phyloP scores from a whole-genome alignment of 1,140 invertebrate species.

The Drosophila bocqueti region DNA sequence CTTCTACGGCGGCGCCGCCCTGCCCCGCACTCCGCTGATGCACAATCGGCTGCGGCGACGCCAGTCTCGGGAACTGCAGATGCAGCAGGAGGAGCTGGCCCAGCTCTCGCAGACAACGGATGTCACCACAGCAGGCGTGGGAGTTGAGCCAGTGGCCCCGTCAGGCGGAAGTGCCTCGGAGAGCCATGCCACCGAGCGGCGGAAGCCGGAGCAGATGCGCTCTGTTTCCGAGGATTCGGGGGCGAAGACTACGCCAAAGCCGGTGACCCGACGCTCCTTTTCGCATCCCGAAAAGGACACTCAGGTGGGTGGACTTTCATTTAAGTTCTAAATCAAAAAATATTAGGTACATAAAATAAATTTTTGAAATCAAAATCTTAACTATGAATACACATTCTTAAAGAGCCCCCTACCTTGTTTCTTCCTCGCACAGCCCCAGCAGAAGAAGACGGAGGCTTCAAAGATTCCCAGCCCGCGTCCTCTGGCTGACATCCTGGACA shows the following conservation, averaged over 20 bases:
- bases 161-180: conserved; percentile 19
- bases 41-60: conserved; percentile 75
- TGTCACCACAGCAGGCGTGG: not conserved
- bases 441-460: conserved; percentile 71
- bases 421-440: conserved; percentile 50
- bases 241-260: conserved; percentile 73
- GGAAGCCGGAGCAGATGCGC: conserved; percentile 84
- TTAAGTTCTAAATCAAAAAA: not conserved
- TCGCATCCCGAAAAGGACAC: conserved; percentile 84
- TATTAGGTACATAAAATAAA: too few relatives aligned
- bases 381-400: not conserved
- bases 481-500: conserved; percentile 79
- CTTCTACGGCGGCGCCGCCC: conserved; percentile 55
- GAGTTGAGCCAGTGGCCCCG: not conserved
- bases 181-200: conserved; percentile 45
- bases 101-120: conserved; percentile 26
- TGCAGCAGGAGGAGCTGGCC: conserved; percentile 70
- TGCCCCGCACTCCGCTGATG: conserved; percentile 77
- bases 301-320: conserved; percentile 47
- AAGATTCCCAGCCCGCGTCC: conserved; percentile 83
- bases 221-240: conserved; percentile 84
- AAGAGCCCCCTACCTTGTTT: not conserved
- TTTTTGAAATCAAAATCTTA: not conserved
- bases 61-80: conserved; percentile 73
- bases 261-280: conserved; percentile 78